A percentile compares a stretch with the other conserved stretches of the same genome.
Conservation (phyloP, 2,113 vertebrate genomes). For the Malurus cyaneus region DNA sequence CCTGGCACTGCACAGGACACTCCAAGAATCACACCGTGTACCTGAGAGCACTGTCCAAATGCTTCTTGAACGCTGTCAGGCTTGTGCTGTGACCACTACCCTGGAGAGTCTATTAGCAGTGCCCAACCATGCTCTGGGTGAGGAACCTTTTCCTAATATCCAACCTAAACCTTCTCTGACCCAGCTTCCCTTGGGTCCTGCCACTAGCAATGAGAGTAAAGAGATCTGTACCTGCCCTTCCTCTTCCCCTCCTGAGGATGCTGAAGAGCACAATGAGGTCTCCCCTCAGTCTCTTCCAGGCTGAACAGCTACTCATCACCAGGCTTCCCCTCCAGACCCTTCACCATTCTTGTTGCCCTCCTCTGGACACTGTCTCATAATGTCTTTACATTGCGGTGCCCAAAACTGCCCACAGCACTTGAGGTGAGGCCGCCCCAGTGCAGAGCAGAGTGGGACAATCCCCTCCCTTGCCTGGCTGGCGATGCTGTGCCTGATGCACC, state of each 20-base stretch:
- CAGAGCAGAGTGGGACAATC: background rate
- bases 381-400: background rate
- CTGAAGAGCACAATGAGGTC: background rate
- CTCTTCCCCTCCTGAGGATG: background rate
- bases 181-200: background rate
- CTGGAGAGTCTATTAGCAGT: background rate
- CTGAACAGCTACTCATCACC: background rate
- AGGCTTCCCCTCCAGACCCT: background rate
- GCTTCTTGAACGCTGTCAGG: background rate
- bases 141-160: background rate
- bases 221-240: background rate
- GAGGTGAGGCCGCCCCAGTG: fast-evolving
- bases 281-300: background rate
- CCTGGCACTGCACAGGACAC: background rate
- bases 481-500: fast-evolving
- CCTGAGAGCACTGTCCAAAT: background rate
- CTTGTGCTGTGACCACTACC: background rate
- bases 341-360: background rate
- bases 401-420: background rate
- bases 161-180: background rate
- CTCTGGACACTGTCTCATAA: background rate
- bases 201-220: background rate
- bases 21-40: background rate
- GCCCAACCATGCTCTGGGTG: background rate
- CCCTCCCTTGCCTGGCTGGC: fast-evolving